phyloP scores from a whole-genome alignment of 2,113 vertebrate genomes.

The Reinhardtius hippoglossoides region DNA sequence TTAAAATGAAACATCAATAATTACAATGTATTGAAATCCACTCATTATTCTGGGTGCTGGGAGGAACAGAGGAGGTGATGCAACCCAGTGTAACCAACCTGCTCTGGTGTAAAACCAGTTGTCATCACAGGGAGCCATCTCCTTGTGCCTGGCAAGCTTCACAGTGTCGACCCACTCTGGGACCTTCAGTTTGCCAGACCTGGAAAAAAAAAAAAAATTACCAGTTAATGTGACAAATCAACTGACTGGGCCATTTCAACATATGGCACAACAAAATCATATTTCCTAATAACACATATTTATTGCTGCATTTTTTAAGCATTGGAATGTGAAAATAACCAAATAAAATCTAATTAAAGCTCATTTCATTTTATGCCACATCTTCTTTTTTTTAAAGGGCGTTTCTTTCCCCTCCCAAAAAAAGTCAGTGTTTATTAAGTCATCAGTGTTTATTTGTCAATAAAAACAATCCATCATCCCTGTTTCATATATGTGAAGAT shows the following conservation, averaged over 20 bases:
- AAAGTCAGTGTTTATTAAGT: no score
- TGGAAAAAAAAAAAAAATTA: constrained; percentile 48
- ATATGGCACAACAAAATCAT: not conserved
- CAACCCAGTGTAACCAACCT: constrained; percentile 73
- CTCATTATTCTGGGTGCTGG: not conserved
- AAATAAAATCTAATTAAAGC: no score
- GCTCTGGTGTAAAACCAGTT: constrained; percentile 89
- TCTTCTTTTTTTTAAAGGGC: no score
- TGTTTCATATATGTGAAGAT: no score
- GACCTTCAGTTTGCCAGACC: constrained; percentile 89
- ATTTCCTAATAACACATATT: no score
- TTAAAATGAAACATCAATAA: not conserved
- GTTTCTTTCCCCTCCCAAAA: no score
- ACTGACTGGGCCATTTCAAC: constrained; percentile 15
- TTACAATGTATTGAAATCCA: not conserved
- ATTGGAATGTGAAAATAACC: no score
- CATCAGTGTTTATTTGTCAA: no score
- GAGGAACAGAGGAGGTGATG: not conserved
- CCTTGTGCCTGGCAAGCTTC: constrained; percentile 88
- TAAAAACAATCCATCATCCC: no score
- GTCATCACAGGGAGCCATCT: constrained; percentile 87
- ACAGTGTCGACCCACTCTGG: constrained; percentile 90
- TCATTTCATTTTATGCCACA: no score
- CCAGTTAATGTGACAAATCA: constrained; percentile 27
- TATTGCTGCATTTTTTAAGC: no score